Evolutionary conservation across 1,140 invertebrate genomes (phyloP), one percentile per base, ranked within the genome.

Genomic region (Eurosta solidaginis): DNA sequence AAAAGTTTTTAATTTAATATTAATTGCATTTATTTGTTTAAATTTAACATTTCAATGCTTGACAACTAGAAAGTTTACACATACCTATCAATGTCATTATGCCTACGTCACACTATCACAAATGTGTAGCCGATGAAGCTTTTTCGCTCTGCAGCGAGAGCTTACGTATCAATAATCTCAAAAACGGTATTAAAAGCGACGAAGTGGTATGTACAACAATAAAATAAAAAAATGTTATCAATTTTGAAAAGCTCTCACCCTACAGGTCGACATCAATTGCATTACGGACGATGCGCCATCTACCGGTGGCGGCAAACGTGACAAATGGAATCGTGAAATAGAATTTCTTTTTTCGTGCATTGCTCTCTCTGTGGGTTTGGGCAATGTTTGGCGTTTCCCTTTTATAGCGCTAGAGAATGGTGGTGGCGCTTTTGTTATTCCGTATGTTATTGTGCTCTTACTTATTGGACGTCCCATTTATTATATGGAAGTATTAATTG

Each of bases 341-440:
- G 94, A 96, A 86, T 96, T 96, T 84, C 87, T 96, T 1, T 92
- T 96, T 83, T 95, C 94, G 0, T 94, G 94, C 82, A 93, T 96
- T 63, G 93, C 94, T 5, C 93, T 95, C 84, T 95, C 94, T 1
- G 93, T 96, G n/a, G 95, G 94, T 1, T 88, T 96, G 12, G 95
- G 95, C 2, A 96, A 96, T 85, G 92, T 96, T 22, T 96, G 95
- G 95, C 82, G 88, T 50, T 96, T 96, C 88, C 94, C 94, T 0
- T 95, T 94, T 81, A 91, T 92, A 1, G 93, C 93, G 14, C 92
- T 94, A 83, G 90, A 93, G 77, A 94, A 95, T 84, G 93, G 94
- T 6, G 94, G 94, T 36, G 94, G 93, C 0, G 92, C 92, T 0
- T 95, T 95, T 83, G 86, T 96, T 0, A 92, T 95, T 74, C 94